These are phyloP conservation scores for Gorsachius goisagi DNA, from an alignment of 2,113 vertebrate genomes.

Conservation along the genomic window DNA sequence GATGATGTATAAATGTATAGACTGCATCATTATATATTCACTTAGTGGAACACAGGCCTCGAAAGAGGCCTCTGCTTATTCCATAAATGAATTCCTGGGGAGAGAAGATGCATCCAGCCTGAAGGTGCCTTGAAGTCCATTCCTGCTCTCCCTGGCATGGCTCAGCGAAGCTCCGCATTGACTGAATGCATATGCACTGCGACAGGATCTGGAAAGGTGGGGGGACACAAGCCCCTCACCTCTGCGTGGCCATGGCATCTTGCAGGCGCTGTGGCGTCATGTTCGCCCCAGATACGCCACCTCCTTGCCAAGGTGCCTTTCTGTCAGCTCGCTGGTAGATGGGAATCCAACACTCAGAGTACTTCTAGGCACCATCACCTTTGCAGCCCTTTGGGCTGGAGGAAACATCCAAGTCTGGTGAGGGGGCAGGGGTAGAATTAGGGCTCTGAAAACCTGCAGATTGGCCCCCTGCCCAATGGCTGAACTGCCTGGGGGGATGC, in stretches of 20 bases:
- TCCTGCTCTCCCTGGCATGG: background rate
- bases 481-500: background rate
- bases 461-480: background rate
- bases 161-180: background rate
- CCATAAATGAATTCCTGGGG: conserved; percentile 50
- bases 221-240: background rate
- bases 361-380: background rate
- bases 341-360: background rate
- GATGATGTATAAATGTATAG: conserved; percentile 64
- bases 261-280: accelerated
- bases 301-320: background rate
- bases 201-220: background rate
- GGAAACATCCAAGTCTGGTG: background rate
- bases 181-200: background rate
- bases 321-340: background rate
- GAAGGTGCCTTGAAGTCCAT: conserved; percentile 9
- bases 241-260: accelerated
- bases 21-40: conserved; percentile 66
- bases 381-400: background rate
- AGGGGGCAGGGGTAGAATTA: no score
- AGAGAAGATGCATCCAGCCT: conserved; percentile 19
- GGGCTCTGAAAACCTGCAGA: background rate
- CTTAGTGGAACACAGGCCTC: conserved; percentile 48
- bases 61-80: conserved; percentile 41
- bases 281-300: background rate